Evolutionary conservation across 2,888 invertebrate genomes (phyloP), one percentile per base, ranked within the genome.

Genomic region (Callimorpha dominula): DNA sequence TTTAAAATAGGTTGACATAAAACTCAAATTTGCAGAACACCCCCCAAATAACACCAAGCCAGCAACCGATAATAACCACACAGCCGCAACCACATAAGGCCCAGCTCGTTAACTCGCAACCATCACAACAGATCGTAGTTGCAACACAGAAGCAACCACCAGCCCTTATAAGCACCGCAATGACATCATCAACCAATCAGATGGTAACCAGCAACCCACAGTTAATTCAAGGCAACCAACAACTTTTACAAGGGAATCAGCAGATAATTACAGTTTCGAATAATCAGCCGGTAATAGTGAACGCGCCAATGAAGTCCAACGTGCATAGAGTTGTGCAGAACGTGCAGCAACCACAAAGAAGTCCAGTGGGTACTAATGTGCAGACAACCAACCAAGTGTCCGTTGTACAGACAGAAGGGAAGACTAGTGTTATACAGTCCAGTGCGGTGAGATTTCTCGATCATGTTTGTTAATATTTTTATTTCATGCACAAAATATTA

Each of bases 81-180:
- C 96, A 95, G 75, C 96, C 96, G 7, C 96, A 94, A 82, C 94
- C 96, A 0, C 96, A 97, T 57, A 96, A 97, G 14, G 97, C 95
- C 0, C 94, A 94, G 80, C 89, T 95, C 8, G 88, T 94, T 81
- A 85, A 94, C 91, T 96, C 80, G 70, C 82, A 85, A 4, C 92
- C 93, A 50, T 74, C 82, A 0, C 96, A 94, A 57, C 96, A 96
- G 77, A 93, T 94, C 1, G 88, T 95, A 43, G 93, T 95, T 15
- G 64, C 67, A 1, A 93, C 94, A 0, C 94, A 94, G 73, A 95
- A 95, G 76, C 93, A 94, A 84, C 92, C 94, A 2, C 94, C 94
- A 0, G 91, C 94, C 0, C 80, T 95, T 0, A 94, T 94, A 65
- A 90, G 88, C 69, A 92, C 94, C 0, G 87, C 92, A 0, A 81